Evolutionary conservation across 2,888 invertebrate species (phyloP).

Genomic region (Epirrhoe tristata): DNA sequence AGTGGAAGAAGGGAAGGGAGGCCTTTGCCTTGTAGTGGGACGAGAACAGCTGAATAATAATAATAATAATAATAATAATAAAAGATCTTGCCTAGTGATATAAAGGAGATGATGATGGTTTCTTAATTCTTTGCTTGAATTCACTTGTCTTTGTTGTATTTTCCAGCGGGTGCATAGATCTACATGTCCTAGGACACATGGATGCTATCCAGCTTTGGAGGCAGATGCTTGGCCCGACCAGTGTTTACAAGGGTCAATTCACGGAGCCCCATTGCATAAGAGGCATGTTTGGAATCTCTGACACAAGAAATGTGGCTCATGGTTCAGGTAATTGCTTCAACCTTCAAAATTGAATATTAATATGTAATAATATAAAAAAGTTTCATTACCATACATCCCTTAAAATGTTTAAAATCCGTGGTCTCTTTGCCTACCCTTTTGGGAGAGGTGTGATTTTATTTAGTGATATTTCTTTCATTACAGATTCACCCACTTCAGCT

Average conservation of each 20-base stretch:
- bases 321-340: slow-evolving; percentile 90
- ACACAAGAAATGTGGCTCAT: slow-evolving; percentile 97
- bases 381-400: too few species aligned
- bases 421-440: too few species aligned
- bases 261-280: slow-evolving; percentile 92
- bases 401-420: too few species aligned
- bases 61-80: too few species aligned
- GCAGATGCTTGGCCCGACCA: slow-evolving; percentile 94
- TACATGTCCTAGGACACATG: slow-evolving; percentile 90
- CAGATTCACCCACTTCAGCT: slow-evolving; percentile 91
- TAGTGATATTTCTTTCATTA: slow-evolving; percentile 6
- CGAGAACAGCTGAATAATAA: too few species aligned
- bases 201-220: slow-evolving; percentile 94
- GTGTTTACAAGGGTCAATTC: slow-evolving; percentile 92
- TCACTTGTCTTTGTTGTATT: slow-evolving; percentile 6
- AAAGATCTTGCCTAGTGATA: too few species aligned
- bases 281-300: slow-evolving; percentile 94
- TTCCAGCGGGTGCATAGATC: slow-evolving; percentile 93
- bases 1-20: too few species aligned
- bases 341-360: too few species aligned
- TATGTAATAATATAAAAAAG: too few species aligned
- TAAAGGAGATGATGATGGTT: too few species aligned
- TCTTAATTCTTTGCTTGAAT: not conserved
- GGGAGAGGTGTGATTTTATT: too few species aligned
- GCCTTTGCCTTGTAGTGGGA: too few species aligned